phyloP scores from a whole-genome alignment of 2,888 invertebrate genomes.

The Drosophila falleni region DNA sequence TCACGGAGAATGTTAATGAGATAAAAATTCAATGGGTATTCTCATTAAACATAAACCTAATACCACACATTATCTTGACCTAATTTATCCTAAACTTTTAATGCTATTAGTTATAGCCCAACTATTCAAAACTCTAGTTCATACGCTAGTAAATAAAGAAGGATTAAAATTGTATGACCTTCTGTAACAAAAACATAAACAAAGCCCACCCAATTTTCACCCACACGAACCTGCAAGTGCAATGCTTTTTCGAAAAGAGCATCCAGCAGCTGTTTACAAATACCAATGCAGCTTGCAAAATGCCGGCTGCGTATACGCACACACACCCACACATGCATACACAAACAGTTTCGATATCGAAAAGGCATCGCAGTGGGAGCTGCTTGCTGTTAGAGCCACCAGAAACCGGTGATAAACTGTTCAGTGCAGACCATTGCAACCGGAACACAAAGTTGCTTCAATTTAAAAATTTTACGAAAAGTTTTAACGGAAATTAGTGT shows the following conservation, averaged over 20 bases:
- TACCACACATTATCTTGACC: not conserved
- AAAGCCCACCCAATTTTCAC: conserved; percentile 13
- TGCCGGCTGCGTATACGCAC: conserved; percentile 52
- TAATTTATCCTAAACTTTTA: not conserved
- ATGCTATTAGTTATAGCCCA: not conserved
- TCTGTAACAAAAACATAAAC: conserved; percentile 27
- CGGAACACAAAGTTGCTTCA: conserved; percentile 13
- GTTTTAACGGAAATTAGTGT: not conserved
- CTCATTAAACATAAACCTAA: no score
- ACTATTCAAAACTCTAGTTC: not conserved
- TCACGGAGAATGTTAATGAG: not conserved
- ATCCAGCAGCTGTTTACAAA: conserved; percentile 48
- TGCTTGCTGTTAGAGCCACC: conserved; percentile 22
- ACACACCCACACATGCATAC: not conserved
- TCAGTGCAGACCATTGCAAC: conserved; percentile 39
- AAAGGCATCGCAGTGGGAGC: conserved; percentile 17
- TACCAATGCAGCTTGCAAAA: conserved; percentile 38
- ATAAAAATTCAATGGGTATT: not conserved
- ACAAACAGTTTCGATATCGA: conserved; percentile 62
- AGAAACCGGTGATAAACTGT: conserved; percentile 69
- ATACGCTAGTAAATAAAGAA: not conserved
- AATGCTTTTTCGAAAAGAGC: conserved; percentile 42
- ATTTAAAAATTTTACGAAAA: not conserved
- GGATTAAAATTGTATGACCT: not conserved
- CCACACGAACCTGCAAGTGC: conserved; percentile 11